Evolutionary conservation across 2,113 vertebrate genomes (phyloP).

Genomic region (Argyrosomus japonicus): DNA sequence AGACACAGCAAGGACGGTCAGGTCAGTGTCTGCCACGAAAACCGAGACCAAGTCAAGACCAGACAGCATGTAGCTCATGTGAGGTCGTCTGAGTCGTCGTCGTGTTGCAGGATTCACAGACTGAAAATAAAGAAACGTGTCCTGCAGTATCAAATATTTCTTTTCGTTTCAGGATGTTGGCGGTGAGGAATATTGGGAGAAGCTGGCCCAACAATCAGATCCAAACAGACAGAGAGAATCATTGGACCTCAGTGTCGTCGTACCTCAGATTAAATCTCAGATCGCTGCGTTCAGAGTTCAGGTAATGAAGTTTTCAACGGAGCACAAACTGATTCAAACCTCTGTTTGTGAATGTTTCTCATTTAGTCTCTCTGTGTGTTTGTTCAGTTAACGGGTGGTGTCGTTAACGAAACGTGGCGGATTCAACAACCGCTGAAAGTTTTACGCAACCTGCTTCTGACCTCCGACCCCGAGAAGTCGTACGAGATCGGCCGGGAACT

Average conservation of each 20-base stretch:
- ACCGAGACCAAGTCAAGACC: no score
- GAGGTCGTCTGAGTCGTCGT: no score
- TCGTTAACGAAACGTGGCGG: constrained; percentile 80
- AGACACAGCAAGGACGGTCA: constrained; percentile 33
- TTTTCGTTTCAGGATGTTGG: constrained; percentile 82
- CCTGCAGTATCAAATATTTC: background rate
- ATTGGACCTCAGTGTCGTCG: constrained; percentile 78
- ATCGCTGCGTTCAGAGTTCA: constrained; percentile 84
- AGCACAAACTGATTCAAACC: accelerated
- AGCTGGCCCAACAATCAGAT: constrained; percentile 77
- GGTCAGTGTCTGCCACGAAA: background rate
- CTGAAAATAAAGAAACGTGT: background rate
- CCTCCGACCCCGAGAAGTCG: constrained; percentile 76
- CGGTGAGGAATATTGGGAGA: constrained; percentile 88
- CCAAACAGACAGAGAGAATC: constrained; percentile 74
- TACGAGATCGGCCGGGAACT: constrained; percentile 79
- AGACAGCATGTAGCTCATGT: no score
- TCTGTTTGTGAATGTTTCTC: background rate
- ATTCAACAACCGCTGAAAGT: constrained; percentile 84
- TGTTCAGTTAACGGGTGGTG: constrained; percentile 84
- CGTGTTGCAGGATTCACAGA: no score
- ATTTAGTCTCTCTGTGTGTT: constrained; percentile 6
- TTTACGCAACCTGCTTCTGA: constrained; percentile 83
- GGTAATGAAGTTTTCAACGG: constrained; percentile 78
- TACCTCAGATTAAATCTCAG: constrained; percentile 78